These are phyloP conservation scores for Schrankia costaestrigalis DNA, from an alignment of 2,888 invertebrate species.

Conservation along the genomic window DNA sequence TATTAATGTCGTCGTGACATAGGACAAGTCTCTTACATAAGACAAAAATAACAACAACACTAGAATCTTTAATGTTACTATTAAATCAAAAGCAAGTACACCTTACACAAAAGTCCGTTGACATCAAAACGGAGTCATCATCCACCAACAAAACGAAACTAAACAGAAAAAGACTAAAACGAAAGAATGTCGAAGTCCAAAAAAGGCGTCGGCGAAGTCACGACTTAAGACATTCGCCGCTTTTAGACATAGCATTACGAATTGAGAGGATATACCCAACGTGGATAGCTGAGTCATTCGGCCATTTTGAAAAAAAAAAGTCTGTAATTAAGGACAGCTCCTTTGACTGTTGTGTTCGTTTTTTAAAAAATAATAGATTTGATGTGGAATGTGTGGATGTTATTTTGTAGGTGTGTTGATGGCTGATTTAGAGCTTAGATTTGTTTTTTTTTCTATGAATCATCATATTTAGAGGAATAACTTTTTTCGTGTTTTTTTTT, in stretches of 20 bases:
- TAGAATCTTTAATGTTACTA: conserved; percentile 2
- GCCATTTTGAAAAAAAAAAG: conserved; percentile 1
- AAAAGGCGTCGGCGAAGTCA: conserved; percentile 62
- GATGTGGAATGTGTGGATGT: no score
- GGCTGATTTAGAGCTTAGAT: no score
- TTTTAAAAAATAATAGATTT: background rate
- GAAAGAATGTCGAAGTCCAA: conserved; percentile 52
- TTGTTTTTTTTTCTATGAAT: no score
- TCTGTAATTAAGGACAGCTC: background rate
- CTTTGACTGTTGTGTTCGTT: background rate
- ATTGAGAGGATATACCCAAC: conserved; percentile 25
- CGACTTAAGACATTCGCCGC: conserved; percentile 41
- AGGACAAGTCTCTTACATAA: conserved; percentile 1
- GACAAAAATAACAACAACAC: background rate
- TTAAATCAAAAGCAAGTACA: conserved; percentile 7
- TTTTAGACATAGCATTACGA: conserved; percentile 28
- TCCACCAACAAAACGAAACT: conserved; percentile 28
- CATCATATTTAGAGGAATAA: no score
- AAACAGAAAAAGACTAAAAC: conserved; percentile 32
- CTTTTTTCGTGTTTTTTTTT: no score
- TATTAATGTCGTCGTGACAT: no score
- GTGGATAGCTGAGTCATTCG: conserved; percentile 23
- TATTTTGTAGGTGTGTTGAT: no score
- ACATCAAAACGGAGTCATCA: conserved; percentile 27
- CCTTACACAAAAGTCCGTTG: conserved; percentile 25